Evolutionary conservation across 2,888 invertebrate species (phyloP), one percentile per base, ranked within the genome.

Genomic region (Hyposoter didymator): DNA sequence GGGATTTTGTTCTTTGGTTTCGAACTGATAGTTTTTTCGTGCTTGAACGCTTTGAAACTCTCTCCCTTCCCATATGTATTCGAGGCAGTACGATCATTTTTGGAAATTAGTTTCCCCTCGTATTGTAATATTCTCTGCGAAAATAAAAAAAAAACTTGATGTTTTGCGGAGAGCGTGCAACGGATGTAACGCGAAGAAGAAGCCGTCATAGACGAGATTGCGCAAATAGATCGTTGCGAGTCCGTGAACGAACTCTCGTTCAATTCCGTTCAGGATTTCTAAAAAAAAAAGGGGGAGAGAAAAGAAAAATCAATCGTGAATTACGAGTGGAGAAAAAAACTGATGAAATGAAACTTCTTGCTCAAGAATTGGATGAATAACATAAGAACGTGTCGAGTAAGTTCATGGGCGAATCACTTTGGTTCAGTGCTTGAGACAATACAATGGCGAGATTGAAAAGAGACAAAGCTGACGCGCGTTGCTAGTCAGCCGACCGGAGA

Each of bases 401-500:
- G 59, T 59, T 59, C 59, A 59, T 14, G 59, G 59, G 35, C 39
- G 66, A 66, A 66, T 66, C 66, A 66, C 66, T 35, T 19, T 66
- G 39, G 66, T 66, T 17, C 66, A 39, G 59, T 28, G 59, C 59
- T 59, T 59, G 59, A 59, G 28, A 59, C 59, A 59, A 59, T 59
- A 59, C 59, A 59, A 28, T 47, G n/a, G 19, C 32, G 32, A 49
- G 52, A 62, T 28, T 22, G 45, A 74, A 59, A 35, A 76, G 52
- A 35, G 22, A 66, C 52, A 67, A 52, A 66, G 66, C 22, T 12
- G 45, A 12, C 28, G 49, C 32, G 72, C 35, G 49, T 35, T 39
- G 19, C 7, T 35, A 52, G 76, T 66, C 45, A 82, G 70, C 39
- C 67, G 76, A 82, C 14, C 81, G 55, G 62, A 78, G 69, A 82